Conservation (phyloP, 2,888 invertebrate genomes). For the Agrilus mali region DNA sequence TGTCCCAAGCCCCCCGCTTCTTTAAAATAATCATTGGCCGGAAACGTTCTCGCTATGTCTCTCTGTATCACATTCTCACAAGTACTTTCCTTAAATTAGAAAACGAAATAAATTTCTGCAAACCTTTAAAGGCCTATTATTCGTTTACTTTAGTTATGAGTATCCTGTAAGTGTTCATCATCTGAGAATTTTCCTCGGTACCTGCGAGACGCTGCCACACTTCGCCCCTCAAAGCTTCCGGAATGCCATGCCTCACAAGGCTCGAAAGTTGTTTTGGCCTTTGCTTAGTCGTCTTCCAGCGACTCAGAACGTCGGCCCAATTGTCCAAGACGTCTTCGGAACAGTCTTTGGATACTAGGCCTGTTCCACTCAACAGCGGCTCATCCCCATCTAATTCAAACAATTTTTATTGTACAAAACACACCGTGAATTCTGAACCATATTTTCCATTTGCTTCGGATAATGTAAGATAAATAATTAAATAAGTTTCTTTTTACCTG, state of each 20-base stretch:
- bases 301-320: slow-evolving; percentile 81
- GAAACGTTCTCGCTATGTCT: slow-evolving; percentile 96
- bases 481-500: slow-evolving; percentile 36
- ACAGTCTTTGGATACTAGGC: slow-evolving; percentile 93
- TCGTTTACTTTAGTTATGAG: slow-evolving; percentile 77
- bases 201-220: slow-evolving; percentile 95
- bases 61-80: slow-evolving; percentile 92
- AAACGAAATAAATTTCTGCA: background rate
- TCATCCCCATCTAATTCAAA: slow-evolving; percentile 68
- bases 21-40: slow-evolving; percentile 96
- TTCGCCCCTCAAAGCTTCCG: slow-evolving; percentile 91
- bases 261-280: slow-evolving; percentile 73
- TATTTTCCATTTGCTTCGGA: background rate
- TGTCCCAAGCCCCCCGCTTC: slow-evolving; percentile 92
- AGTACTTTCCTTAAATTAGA: slow-evolving; percentile 63
- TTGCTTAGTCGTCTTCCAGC: slow-evolving; percentile 51
- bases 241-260: slow-evolving; percentile 80
- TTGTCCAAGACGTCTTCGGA: slow-evolving; percentile 82
- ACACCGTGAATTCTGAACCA: background rate
- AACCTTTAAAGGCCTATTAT: background rate
- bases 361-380: slow-evolving; percentile 93
- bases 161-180: slow-evolving; percentile 86
- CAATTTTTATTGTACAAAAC: background rate
- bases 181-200: slow-evolving; percentile 67
- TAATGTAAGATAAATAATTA: background rate